Evolutionary conservation across 2,797 vertebrate genomes (phyloP).

Genomic region (Lateolabrax maculatus): DNA sequence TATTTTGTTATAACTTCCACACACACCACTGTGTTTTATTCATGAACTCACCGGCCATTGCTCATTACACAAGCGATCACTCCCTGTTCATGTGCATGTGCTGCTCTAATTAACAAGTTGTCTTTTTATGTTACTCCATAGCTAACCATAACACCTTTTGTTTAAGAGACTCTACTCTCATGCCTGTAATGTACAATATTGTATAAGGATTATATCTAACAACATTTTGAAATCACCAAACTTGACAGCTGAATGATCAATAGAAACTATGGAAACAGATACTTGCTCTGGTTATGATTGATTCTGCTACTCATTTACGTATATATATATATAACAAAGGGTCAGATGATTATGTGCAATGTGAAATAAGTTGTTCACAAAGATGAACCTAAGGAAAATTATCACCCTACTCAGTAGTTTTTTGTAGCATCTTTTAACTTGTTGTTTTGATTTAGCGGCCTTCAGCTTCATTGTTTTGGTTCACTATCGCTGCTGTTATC

Average conservation of each 20-base stretch:
- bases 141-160: not conserved
- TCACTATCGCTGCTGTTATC: not conserved
- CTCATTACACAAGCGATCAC: slow-evolving; percentile 61
- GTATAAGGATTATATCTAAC: not conserved
- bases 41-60: slow-evolving; percentile 60
- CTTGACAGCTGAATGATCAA: not conserved
- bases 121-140: slow-evolving; percentile 29
- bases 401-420: not conserved
- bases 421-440: not conserved
- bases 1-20: slow-evolving; percentile 44
- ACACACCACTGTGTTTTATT: slow-evolving; percentile 57
- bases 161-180: slow-evolving; percentile 1
- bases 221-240: not conserved
- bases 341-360: not conserved
- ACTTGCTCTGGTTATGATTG: not conserved
- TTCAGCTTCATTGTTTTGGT: not conserved
- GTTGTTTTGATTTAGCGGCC: not conserved
- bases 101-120: slow-evolving; percentile 42
- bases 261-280: not conserved
- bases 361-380: not conserved
- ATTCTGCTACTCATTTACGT: too few species aligned
- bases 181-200: not conserved
- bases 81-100: slow-evolving; percentile 39
- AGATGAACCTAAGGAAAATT: not conserved
- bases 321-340: not conserved